Conservation (phyloP, 1,140 invertebrate species). For the Ditylenchus dipsaci region DNA sequence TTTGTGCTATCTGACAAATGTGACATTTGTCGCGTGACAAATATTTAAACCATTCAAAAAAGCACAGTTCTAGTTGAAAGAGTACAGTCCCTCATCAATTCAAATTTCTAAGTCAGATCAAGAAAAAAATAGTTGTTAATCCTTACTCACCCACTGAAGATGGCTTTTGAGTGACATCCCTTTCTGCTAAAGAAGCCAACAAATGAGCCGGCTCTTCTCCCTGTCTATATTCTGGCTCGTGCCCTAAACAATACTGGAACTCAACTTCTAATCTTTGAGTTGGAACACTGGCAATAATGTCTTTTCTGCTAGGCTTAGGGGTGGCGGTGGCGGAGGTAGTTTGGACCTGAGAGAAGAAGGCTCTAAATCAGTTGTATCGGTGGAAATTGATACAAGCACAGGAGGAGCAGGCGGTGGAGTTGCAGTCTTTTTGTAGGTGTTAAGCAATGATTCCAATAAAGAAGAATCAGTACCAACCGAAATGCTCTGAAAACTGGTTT, state of each 20-base stretch:
- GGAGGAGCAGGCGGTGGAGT: constrained; percentile 4
- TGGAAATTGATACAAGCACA: background rate
- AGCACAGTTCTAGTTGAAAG: too few relatives aligned
- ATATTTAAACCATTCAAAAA: too few relatives aligned
- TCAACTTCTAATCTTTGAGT: constrained; percentile 17
- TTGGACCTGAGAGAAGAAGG: background rate
- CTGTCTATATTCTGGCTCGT: constrained; percentile 30
- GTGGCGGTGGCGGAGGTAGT: background rate
- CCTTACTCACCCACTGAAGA: too few relatives aligned
- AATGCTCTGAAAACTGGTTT: constrained; percentile 9
- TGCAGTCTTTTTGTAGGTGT: constrained; percentile 8
- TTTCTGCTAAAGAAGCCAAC: background rate
- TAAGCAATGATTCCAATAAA: constrained; percentile 7
- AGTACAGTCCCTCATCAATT: too few relatives aligned
- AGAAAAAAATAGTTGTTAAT: too few relatives aligned
- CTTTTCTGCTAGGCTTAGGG: background rate
- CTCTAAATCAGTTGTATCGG: background rate
- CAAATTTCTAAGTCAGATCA: too few relatives aligned
- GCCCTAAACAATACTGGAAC: constrained; percentile 45
- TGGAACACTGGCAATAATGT: background rate
- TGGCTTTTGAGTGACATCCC: too few relatives aligned
- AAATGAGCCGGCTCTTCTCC: constrained; percentile 2
- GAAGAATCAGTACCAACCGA: constrained; percentile 3
- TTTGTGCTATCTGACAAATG: too few relatives aligned
- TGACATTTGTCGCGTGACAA: too few relatives aligned